Conservation (phyloP, 1,140 invertebrate species). For the Drosophila sp. region DNA sequence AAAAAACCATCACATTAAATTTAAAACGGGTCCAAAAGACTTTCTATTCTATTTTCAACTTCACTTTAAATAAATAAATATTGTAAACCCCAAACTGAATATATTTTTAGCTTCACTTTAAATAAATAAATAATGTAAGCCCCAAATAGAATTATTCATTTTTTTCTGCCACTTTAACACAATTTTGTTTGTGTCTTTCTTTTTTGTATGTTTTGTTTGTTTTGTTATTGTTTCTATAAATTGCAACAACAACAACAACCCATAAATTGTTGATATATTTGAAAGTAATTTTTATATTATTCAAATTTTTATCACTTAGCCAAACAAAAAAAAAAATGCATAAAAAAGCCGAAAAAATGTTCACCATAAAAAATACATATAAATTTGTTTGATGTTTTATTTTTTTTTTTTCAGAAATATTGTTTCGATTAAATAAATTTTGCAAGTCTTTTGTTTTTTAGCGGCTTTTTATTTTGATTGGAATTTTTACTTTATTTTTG, state of each 20-base stretch:
- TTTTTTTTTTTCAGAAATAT: not conserved
- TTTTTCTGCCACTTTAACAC: not conserved
- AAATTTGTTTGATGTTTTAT: not conserved
- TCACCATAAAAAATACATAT: slow-evolving; percentile 7
- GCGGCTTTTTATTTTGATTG: slow-evolving; percentile 16
- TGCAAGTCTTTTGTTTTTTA: not conserved
- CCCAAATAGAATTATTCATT: not conserved
- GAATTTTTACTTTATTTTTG: not conserved
- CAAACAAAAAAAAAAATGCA: not conserved
- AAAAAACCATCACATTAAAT: too few species aligned
- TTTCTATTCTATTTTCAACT: not conserved
- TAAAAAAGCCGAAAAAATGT: not conserved
- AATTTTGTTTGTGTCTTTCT: not conserved
- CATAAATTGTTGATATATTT: slow-evolving; percentile 5
- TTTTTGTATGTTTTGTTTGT: slow-evolving; percentile 26
- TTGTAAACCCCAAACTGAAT: too few species aligned
- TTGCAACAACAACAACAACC: slow-evolving; percentile 20
- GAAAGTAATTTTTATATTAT: not conserved
- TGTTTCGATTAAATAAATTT: not conserved
- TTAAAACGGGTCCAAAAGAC: too few species aligned
- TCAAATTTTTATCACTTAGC: not conserved
- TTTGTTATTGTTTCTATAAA: slow-evolving; percentile 11
- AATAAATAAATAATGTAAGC: too few species aligned
- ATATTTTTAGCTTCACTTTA: too few species aligned
- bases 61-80: not conserved